These are phyloP conservation scores for Cichlasoma orientale DNA, from an alignment of 2,797 vertebrate genomes.

Conservation along the genomic window DNA sequence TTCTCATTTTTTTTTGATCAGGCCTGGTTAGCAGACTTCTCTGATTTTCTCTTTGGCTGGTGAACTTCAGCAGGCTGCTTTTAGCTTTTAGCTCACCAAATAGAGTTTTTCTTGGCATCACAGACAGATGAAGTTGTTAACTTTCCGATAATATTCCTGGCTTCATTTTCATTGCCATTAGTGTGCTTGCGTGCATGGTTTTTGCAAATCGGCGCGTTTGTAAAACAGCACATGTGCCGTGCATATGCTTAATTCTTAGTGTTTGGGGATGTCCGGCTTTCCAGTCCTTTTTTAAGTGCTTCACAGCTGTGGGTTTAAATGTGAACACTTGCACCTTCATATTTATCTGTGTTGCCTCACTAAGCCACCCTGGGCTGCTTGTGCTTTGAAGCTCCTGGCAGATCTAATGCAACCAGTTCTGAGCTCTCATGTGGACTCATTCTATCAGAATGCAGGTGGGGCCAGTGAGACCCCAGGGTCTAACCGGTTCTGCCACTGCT, in stretches of 20 bases:
- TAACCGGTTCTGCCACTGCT: slow-evolving; percentile 29
- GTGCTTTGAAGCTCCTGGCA: slow-evolving; percentile 25
- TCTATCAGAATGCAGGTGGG: slow-evolving; percentile 61
- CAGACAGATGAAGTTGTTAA: slow-evolving; percentile 23
- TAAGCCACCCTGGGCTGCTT: slow-evolving; percentile 1
- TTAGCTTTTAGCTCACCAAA: neutral
- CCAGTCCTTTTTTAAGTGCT: neutral
- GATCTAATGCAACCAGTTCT: slow-evolving; percentile 32
- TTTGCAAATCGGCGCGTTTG: neutral
- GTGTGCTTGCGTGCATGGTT: neutral
- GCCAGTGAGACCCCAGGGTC: slow-evolving; percentile 30
- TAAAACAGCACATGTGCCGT: neutral
- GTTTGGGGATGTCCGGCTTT: slow-evolving; percentile 12
- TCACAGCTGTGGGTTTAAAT: neutral
- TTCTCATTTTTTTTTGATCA: neutral
- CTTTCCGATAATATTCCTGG: slow-evolving; percentile 34
- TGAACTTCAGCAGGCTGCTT: neutral
- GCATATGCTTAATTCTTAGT: neutral
- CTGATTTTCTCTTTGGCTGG: neutral
- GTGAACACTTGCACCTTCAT: neutral
- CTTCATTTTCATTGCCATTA: slow-evolving; percentile 11
- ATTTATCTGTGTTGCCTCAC: neutral
- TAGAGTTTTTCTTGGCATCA: slow-evolving; percentile 42
- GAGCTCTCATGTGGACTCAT: slow-evolving; percentile 55
- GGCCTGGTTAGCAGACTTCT: neutral